Evolutionary conservation across 2,888 invertebrate species (phyloP).

Genomic region (Leptinotarsa haldemani): DNA sequence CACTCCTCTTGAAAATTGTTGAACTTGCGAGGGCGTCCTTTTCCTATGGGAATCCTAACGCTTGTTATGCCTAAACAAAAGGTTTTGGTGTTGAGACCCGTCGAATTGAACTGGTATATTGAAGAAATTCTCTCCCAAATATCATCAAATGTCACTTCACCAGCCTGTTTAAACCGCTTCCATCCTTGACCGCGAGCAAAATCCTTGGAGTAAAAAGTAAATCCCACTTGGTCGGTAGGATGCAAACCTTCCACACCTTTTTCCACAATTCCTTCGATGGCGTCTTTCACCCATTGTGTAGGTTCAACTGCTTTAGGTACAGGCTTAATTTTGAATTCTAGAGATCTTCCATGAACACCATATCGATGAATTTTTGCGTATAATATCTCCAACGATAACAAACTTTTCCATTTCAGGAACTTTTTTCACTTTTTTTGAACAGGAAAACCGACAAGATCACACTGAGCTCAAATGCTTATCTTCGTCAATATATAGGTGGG

Average conservation of each 20-base stretch:
- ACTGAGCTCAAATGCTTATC: no score
- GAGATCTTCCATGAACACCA: constrained; percentile 7
- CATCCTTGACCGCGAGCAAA: constrained; percentile 6
- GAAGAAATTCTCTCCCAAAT: neutral
- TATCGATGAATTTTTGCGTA: neutral
- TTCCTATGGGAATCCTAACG: constrained; percentile 21
- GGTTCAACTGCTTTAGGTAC: neutral
- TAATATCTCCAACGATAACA: no score
- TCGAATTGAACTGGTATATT: constrained; percentile 26
- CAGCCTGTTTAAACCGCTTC: constrained; percentile 59
- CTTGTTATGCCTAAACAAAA: constrained; percentile 37
- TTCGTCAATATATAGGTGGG: no score
- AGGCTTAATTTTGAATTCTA: constrained; percentile 23
- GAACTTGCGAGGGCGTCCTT: no score
- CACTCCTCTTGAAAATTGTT: no score
- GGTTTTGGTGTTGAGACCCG: constrained; percentile 38
- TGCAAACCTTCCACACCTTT: neutral
- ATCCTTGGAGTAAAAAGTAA: constrained; percentile 10
- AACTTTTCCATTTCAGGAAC: no score
- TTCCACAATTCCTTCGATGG: neutral
- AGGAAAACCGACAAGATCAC: no score
- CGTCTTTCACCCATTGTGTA: neutral
- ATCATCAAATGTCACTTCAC: constrained; percentile 3
- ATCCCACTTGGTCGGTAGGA: constrained; percentile 12
- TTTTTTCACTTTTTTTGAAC: no score